Base-by-base conservation (phyloP, 2,888 invertebrate species). In the Congeria kusceri region DNA sequence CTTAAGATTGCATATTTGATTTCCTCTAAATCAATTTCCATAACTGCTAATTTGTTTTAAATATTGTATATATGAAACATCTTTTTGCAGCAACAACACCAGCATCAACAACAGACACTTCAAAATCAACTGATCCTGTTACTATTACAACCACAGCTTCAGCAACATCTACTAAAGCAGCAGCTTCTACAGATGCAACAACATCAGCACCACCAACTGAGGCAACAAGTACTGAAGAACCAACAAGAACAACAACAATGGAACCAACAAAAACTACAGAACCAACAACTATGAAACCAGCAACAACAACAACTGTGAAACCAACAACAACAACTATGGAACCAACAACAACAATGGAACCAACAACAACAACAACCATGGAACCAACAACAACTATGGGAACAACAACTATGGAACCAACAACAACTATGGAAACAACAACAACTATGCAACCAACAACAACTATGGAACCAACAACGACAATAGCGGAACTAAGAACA, bases 181-280 rank as follows among this genome's bases (percentile, higher is more conserved):
- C 32, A 25, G 44, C 63, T 44, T 15, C 67, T 44, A 11, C 57
- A 27, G 28, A 71, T 27, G 13, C 44, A 64, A 53, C 67, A 68
- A n/a, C 53, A 28, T 5, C 53, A 63, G 18, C 27, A 67, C 25
- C 68, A 63, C 23, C 59, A 15, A 53, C 53, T 56, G 11, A 44
- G 20, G 13, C n/a, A 27, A 47, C 76, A 58, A 25, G 20, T 27
- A 57, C 62, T 20, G 5, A 63, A 53, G 18, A 46, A 20, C 57
- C 72, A 5, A 58, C 74, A 25, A 49, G 53, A 62, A 27, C 61
- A 59, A 25, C 69, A 66, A 75, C 74, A 18, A 57, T 32, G n/a
- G 53, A 25, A 25, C 20, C 5, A 53, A 53, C 53, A n/a, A 13
- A 9, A 44, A 53, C 13, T n/a, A 53, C 53, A 53, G 53, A 69